These are phyloP conservation scores for Malurus elegans DNA, from an alignment of 2,113 vertebrate genomes.

Conservation along the genomic window DNA sequence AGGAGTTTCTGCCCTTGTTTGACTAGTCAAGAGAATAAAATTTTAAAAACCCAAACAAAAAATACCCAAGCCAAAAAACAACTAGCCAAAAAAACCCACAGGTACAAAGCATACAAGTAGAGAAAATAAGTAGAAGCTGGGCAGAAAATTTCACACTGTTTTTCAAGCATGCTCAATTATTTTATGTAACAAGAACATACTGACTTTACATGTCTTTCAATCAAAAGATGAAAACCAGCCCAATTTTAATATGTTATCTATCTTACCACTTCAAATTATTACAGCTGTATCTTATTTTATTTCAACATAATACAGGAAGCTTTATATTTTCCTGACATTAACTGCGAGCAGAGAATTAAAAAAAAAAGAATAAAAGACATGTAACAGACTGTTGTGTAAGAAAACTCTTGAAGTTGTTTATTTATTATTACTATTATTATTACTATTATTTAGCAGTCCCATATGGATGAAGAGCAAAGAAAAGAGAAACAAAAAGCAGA, in stretches of 20 bases:
- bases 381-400: background rate
- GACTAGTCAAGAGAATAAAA: background rate
- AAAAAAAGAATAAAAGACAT: background rate
- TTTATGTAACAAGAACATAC: background rate
- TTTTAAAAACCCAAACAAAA: background rate
- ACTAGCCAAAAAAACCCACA: fast-evolving
- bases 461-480: background rate
- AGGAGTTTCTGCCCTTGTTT: background rate
- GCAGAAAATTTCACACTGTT: background rate
- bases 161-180: background rate
- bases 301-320: background rate
- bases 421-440: background rate
- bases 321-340: background rate
- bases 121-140: background rate
- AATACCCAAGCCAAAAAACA: background rate
- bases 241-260: background rate
- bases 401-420: background rate
- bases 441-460: background rate
- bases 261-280: background rate
- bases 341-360: background rate
- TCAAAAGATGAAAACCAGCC: background rate
- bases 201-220: background rate
- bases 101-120: background rate
- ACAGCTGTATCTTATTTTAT: background rate
- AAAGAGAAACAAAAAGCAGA: background rate